A percentile compares a stretch with the other conserved stretches of the same genome.
These are phyloP conservation scores for Microdon myrmicae DNA, from an alignment of 2,888 invertebrate species.

Conservation along the genomic window DNA sequence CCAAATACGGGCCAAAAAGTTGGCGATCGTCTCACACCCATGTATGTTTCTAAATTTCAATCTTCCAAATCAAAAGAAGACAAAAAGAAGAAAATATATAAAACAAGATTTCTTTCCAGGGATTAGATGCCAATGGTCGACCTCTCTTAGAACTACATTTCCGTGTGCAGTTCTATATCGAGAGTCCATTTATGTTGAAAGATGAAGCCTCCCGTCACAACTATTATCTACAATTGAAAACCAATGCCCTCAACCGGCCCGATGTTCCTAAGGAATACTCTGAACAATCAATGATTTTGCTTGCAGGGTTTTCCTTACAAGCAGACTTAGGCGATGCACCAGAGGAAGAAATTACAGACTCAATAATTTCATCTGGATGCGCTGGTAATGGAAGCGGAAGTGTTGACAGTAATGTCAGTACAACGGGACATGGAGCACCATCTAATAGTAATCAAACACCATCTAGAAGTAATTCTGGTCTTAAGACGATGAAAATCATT, in stretches of 20 bases:
- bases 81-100: neutral
- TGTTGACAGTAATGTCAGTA: conserved; percentile 42
- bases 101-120: conserved; percentile 71
- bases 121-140: conserved; percentile 88
- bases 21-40: conserved; percentile 95
- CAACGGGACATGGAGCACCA: conserved; percentile 36
- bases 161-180: conserved; percentile 93
- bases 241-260: conserved; percentile 79
- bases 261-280: conserved; percentile 70
- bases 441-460: conserved; percentile 20
- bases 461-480: conserved; percentile 42
- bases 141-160: conserved; percentile 90
- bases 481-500: conserved; percentile 34
- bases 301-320: conserved; percentile 91
- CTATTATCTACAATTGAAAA: conserved; percentile 93
- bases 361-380: conserved; percentile 46
- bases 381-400: conserved; percentile 38
- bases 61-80: neutral
- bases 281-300: conserved; percentile 77
- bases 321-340: conserved; percentile 89
- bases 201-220: conserved; percentile 92
- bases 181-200: conserved; percentile 87
- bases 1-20: conserved; percentile 95
- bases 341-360: conserved; percentile 64
- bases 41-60: conserved; percentile 71